Conservation (phyloP, 2,888 invertebrate genomes). For the Ctena decussata region DNA sequence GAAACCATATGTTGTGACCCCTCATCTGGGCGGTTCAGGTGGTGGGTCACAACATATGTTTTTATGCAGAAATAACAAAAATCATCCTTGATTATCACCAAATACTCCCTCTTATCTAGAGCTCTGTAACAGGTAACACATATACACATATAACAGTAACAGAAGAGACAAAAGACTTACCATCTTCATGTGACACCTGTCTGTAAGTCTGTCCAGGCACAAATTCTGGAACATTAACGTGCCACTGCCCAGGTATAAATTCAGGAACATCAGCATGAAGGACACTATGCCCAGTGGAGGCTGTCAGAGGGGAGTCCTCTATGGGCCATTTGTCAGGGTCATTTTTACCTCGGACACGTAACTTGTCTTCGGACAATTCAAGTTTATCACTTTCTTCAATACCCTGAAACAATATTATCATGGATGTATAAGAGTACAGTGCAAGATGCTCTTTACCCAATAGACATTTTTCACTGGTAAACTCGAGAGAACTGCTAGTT, state of each 20-base stretch:
- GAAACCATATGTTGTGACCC: no score
- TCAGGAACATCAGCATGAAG: slow-evolving; percentile 96
- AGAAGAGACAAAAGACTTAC: background rate
- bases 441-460: no score
- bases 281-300: slow-evolving; percentile 69
- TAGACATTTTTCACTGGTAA: no score
- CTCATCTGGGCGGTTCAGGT: no score
- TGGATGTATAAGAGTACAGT: no score
- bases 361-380: slow-evolving; percentile 91
- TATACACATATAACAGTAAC: no score
- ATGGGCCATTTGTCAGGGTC: slow-evolving; percentile 95
- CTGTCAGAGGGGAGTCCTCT: slow-evolving; percentile 64
- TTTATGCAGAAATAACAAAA: no score
- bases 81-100: no score
- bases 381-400: slow-evolving; percentile 95
- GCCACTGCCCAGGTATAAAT: slow-evolving; percentile 90
- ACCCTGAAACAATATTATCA: slow-evolving; percentile 86
- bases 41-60: no score
- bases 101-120: no score
- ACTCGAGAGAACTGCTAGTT: no score
- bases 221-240: slow-evolving; percentile 93
- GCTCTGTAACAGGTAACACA: no score
- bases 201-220: slow-evolving; percentile 89
- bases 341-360: slow-evolving; percentile 93
- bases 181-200: background rate